A percentile compares a stretch with the other conserved stretches of the same genome.
Conservation (phyloP, 2,888 invertebrate species). For the Chrysomela aeneicollis region DNA sequence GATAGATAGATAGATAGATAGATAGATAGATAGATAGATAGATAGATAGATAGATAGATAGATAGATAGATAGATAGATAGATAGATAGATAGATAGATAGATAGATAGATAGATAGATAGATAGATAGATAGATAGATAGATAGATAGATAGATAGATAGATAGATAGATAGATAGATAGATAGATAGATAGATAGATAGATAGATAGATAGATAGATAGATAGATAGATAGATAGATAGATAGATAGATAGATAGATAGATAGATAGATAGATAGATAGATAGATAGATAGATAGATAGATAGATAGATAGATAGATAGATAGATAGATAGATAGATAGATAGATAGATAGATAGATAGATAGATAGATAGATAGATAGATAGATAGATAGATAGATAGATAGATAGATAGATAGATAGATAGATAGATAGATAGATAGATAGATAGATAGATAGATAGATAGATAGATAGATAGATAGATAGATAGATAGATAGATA, state of each 20-base stretch:
- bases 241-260: too few relatives aligned
- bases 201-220: slow-evolving; percentile 10
- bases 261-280: too few relatives aligned
- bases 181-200: background rate
- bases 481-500: too few relatives aligned
- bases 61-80: background rate
- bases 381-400: too few relatives aligned
- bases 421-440: too few relatives aligned
- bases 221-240: background rate
- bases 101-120: background rate
- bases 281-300: too few relatives aligned
- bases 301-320: too few relatives aligned
- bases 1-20: background rate
- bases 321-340: too few relatives aligned
- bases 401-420: too few relatives aligned
- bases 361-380: too few relatives aligned
- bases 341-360: slow-evolving; percentile 2
- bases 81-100: background rate
- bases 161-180: background rate
- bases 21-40: background rate
- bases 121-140: background rate
- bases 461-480: too few relatives aligned
- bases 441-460: too few relatives aligned
- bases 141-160: background rate
- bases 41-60: background rate